Evolutionary conservation across 2,113 vertebrate species (phyloP), one percentile per base, ranked within the genome.

Genomic region (Marcusenius ussheri): DNA sequence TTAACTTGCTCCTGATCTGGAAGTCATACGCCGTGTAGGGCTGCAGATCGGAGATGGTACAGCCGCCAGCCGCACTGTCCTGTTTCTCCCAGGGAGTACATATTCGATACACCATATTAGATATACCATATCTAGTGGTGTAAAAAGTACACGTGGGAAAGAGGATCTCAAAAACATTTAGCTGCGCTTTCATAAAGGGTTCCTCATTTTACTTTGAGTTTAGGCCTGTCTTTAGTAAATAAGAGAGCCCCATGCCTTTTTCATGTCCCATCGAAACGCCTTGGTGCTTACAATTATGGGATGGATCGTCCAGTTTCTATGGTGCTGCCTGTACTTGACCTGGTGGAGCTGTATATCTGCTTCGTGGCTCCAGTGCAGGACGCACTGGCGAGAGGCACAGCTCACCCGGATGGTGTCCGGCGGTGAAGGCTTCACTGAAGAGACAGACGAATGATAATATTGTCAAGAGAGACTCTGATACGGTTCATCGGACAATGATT

Each of bases 1-100:
- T 94, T 83, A 92, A 90, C 84, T 94, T 93, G 90, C 92, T 93
- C 91, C 93, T 95, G 92, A 95, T 87, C 47, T 91, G 88, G 17
- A 94, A 91, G 13, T 88, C 62, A 80, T 93, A 93, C 7, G 0
- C 39, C 10, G 42, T 89, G 53, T 89, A 90, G 17, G 93, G 92
- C 46, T 90, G 88, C 91, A 96, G 92, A 85, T 91, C 92, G 4
- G 90, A 47, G 88, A 95, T 70, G 42, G 50, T 90, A 31, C 27
- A 50, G 39, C 35, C 83, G 31, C 86, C 90, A 5, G 31, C 70
- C 9, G 35, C 83, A 84, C 58, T 46, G 39, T 10, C 89, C 83
- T 92, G 92, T 21, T 51, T 10, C 11, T 35, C n/a, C 24, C 31
- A 56, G 31, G 31, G 15, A 56, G 45, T 3, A 84, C 83, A 84